Conservation (phyloP, 1,140 invertebrate genomes). For the Zaprionus tsacasi region DNA sequence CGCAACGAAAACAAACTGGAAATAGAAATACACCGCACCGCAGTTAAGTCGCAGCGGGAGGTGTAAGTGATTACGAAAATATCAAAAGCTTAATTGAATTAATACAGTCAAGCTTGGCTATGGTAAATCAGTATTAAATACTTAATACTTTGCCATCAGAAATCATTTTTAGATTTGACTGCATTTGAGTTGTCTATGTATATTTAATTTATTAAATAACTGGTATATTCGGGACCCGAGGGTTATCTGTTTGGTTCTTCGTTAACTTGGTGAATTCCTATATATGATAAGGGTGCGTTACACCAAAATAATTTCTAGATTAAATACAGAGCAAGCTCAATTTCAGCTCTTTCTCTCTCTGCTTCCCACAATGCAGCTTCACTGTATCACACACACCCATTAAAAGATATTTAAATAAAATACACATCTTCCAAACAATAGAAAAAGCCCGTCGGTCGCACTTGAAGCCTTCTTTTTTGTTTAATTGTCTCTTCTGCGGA, state of each 20-base stretch:
- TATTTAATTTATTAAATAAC: too few species aligned
- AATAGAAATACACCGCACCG: slow-evolving; percentile 2
- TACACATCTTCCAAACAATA: slow-evolving; percentile 9
- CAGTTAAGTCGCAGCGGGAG: not conserved
- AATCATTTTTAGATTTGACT: too few species aligned
- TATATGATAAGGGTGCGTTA: too few species aligned
- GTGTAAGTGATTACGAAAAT: not conserved
- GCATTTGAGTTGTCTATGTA: too few species aligned
- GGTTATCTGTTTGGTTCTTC: too few species aligned
- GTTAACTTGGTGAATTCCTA: too few species aligned
- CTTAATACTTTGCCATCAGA: too few species aligned
- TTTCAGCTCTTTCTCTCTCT: not conserved
- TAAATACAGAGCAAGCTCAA: too few species aligned
- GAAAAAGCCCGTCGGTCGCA: slow-evolving; percentile 9
- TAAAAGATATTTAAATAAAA: slow-evolving; percentile 4
- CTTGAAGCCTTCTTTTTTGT: slow-evolving; percentile 1
- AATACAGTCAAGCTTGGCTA: not conserved
- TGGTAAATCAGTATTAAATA: not conserved
- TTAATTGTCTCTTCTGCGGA: slow-evolving; percentile 18
- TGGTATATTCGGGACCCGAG: too few species aligned
- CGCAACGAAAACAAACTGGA: slow-evolving; percentile 2
- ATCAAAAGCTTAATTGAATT: slow-evolving; percentile 1
- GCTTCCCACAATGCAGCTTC: not conserved
- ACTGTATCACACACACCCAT: slow-evolving; percentile 5
- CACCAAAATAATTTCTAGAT: too few species aligned